Evolutionary conservation across 2,888 invertebrate species (phyloP).

Genomic region (Iselma pallidipennis): DNA sequence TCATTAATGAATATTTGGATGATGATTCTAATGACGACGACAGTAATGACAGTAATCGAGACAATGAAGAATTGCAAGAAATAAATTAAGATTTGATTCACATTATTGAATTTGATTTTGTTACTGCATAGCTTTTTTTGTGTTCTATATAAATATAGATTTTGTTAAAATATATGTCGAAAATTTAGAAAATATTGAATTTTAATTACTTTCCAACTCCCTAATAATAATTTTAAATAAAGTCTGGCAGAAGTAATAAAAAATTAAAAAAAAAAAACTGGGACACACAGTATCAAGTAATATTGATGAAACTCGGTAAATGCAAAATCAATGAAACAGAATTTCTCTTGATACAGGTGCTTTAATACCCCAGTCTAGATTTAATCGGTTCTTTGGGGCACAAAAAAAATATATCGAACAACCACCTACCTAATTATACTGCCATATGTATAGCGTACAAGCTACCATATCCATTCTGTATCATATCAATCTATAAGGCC

Average conservation of each 20-base stretch:
- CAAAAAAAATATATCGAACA: not conserved
- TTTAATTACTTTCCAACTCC: not conserved
- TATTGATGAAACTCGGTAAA: no score
- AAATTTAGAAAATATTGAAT: not conserved
- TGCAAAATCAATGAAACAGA: not conserved
- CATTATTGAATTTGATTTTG: no score
- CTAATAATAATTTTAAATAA: not conserved
- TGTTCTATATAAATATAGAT: no score
- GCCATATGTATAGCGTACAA: constrained; percentile 7
- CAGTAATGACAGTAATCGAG: no score
- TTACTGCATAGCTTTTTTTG: no score
- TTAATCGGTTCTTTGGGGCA: not conserved
- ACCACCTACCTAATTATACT: not conserved
- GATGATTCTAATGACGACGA: no score
- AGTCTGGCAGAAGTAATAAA: not conserved
- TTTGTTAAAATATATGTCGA: no score
- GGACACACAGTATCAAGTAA: not conserved
- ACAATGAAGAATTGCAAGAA: no score
- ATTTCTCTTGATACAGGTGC: not conserved
- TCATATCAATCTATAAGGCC: not conserved
- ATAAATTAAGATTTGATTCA: no score
- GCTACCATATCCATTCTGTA: not conserved
- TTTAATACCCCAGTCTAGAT: not conserved
- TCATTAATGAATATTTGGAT: no score
- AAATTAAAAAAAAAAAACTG: not conserved